Base-by-base conservation (phyloP, 2,797 vertebrate genomes). In the Hoplostethus mediterraneus region DNA sequence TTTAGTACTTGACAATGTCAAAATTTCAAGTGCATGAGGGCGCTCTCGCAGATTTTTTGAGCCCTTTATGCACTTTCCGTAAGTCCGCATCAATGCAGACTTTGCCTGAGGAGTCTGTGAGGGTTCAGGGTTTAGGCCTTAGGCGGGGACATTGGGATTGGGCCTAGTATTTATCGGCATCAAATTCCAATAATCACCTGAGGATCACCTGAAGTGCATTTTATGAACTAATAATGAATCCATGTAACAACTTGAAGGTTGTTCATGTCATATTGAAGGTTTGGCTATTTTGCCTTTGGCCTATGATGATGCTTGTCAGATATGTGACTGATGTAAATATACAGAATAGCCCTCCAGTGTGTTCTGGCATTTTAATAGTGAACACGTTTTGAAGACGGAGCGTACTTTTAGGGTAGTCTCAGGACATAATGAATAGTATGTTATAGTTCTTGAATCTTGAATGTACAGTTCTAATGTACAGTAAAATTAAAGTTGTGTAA, bases 141-240 rank as follows among this genome's bases (percentile, higher is more conserved):
- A 21, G 21, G 21, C n/a, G 21, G 21, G 21, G 21, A 21, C 21
- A 21, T 21, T 21, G 21, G 21, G 21, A 21, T 21, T 21, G 21
- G 21, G 21, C 21, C 21, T 21, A 21, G 21, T 21, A 21, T 21
- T 53, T 0, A 31, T 49, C 64, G 6, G 48, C 4, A 38, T 31
- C 51, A 3, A 42, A 58, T 38, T 25, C 14, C 7, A 16, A 56
- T 60, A 47, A 36, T 1, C 21, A 21, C 21, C n/a, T n/a, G n/a
- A 21, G 1, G 28, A 54, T 69, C 58, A 87, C 72, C 25, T 0
- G 2, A 91, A 91, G 90, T 90, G 90, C 87, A 80, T 30, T 90
- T 87, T 53, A 36, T 38, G 30, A 14, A 63, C 36, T n/a, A 10
- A 53, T 33, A 71, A 16, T 17, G 9, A 47, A 21, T 33, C 10